Conservation (phyloP, 2,113 vertebrate genomes). For the Ranitomeya variabilis region DNA sequence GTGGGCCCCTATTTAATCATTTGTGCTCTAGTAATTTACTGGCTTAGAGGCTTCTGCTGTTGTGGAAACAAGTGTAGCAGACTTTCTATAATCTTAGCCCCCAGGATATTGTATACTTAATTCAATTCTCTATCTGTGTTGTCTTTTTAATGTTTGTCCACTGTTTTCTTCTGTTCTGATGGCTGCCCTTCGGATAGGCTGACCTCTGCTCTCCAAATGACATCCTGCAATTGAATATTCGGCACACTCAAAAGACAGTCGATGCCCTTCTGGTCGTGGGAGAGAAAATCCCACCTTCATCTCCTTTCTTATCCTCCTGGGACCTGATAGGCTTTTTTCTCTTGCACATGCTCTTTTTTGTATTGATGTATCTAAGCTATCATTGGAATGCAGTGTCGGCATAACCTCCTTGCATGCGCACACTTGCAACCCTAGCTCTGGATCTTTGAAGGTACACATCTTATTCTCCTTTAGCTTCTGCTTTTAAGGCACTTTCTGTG, state of each 20-base stretch:
- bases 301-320: slow-evolving; percentile 87
- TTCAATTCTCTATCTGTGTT: slow-evolving; percentile 66
- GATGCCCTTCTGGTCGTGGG: slow-evolving; percentile 80
- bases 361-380: slow-evolving; percentile 87
- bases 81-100: slow-evolving; percentile 59
- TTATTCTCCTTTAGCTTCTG: slow-evolving; percentile 27
- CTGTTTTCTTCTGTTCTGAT: slow-evolving; percentile 77
- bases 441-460: slow-evolving; percentile 65
- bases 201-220: slow-evolving; percentile 93
- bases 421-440: slow-evolving; percentile 69
- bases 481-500: slow-evolving; percentile 29
- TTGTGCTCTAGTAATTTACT: slow-evolving; percentile 57
- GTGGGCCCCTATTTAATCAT: slow-evolving; percentile 48
- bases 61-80: slow-evolving; percentile 46
- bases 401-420: slow-evolving; percentile 73
- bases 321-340: slow-evolving; percentile 91
- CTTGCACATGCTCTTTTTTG: slow-evolving; percentile 88
- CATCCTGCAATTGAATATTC: slow-evolving; percentile 91
- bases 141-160: slow-evolving; percentile 76
- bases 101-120: slow-evolving; percentile 67
- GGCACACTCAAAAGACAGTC: slow-evolving; percentile 82
- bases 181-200: slow-evolving; percentile 82
- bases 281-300: slow-evolving; percentile 81
- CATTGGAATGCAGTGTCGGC: slow-evolving; percentile 86
- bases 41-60: slow-evolving; percentile 45